phyloP scores from a whole-genome alignment of 2,797 vertebrate species.

The Myotis vivesi region DNA sequence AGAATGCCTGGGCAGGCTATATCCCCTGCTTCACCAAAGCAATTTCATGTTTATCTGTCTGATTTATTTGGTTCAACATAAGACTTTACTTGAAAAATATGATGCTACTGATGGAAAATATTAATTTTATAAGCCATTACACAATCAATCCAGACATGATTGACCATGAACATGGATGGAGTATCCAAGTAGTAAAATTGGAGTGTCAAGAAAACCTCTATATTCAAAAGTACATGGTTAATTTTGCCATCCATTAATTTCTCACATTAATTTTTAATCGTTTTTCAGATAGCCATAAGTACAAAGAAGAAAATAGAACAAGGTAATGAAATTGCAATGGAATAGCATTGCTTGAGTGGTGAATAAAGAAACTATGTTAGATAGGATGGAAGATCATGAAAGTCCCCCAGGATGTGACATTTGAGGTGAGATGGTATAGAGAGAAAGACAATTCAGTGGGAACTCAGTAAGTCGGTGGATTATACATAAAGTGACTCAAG shows the following conservation, averaged over 20 bases:
- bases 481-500: not conserved
- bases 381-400: not conserved
- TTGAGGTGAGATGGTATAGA: not conserved
- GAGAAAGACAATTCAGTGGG: not conserved
- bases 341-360: not conserved
- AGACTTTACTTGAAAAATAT: not conserved
- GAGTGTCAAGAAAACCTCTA: not conserved
- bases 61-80: not conserved
- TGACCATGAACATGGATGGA: not conserved
- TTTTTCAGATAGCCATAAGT: not conserved
- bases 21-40: not conserved
- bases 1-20: not conserved
- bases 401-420: not conserved
- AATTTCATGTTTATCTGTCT: constrained; percentile 24
- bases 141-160: not conserved
- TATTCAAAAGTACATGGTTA: constrained; percentile 24
- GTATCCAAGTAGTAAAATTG: not conserved
- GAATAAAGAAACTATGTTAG: not conserved
- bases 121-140: not conserved
- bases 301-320: not conserved
- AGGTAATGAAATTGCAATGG: not conserved
- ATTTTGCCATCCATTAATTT: not conserved
- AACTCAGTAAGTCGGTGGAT: not conserved
- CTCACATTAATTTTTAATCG: not conserved
- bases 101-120: not conserved